phyloP scores from a whole-genome alignment of 2,888 invertebrate species.

The Drosophila anomalipes region DNA sequence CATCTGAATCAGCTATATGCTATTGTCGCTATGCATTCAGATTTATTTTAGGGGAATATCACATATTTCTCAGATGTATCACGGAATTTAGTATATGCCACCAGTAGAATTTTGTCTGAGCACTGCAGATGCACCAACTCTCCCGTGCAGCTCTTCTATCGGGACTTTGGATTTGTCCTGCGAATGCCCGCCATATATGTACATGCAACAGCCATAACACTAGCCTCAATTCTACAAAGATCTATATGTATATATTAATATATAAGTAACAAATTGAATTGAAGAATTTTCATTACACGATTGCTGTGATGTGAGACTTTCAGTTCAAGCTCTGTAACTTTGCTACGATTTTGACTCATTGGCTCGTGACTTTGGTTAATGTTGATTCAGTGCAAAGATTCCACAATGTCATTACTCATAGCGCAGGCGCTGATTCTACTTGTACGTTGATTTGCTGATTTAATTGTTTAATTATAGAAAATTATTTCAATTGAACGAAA shows the following conservation, averaged over 20 bases:
- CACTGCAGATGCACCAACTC: conserved; percentile 37
- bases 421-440: conserved; percentile 23
- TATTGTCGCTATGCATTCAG: conserved; percentile 42
- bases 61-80: conserved; percentile 44
- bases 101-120: conserved; percentile 43
- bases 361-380: conserved; percentile 46
- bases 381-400: conserved; percentile 29
- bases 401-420: conserved; percentile 52
- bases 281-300: background rate
- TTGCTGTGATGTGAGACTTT: conserved; percentile 3
- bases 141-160: conserved; percentile 38
- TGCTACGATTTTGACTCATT: conserved; percentile 44
- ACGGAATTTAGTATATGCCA: conserved; percentile 55
- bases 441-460: conserved; percentile 48
- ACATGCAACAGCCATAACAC: background rate
- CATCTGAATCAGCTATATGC: conserved; percentile 27
- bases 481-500: conserved; percentile 68
- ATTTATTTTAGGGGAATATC: conserved; percentile 44
- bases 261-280: background rate
- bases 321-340: conserved; percentile 6
- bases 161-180: background rate
- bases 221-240: conserved; percentile 6
- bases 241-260: background rate
- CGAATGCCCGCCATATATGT: too few relatives aligned
- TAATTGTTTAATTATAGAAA: conserved; percentile 78